phyloP scores from a whole-genome alignment of 2,113 vertebrate genomes.

The Onychostruthus taczanowskii region DNA sequence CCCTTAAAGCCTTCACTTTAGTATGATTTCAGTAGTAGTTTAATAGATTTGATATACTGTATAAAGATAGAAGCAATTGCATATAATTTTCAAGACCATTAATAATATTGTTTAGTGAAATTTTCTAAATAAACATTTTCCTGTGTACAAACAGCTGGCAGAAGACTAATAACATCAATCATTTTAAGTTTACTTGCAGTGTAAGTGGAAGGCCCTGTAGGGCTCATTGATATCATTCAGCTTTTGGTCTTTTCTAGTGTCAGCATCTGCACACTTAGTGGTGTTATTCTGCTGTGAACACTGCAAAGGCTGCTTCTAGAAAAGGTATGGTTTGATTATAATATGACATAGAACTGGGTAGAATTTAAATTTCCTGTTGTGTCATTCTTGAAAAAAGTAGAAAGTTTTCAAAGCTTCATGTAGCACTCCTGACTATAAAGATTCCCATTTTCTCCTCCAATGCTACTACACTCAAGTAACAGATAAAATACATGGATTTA shows the following conservation, averaged over 20 bases:
- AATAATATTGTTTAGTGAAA: not conserved
- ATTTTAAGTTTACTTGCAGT: not conserved
- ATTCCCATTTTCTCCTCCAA: not conserved
- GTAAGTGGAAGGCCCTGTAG: not conserved
- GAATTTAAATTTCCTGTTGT: not conserved
- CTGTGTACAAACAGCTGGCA: not conserved
- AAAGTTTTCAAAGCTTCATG: not conserved
- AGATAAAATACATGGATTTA: not conserved
- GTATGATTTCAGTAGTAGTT: not conserved
- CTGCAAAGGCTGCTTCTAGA: not conserved
- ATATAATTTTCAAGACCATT: not conserved
- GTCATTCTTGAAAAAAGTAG: not conserved
- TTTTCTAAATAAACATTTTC: not conserved
- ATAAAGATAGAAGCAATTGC: not conserved
- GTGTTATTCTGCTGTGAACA: not conserved
- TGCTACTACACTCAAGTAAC: not conserved
- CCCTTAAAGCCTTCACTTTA: not conserved
- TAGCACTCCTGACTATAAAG: not conserved
- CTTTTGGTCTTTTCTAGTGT: not conserved
- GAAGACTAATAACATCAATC: not conserved
- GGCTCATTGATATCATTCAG: not conserved
- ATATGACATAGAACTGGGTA: not conserved
- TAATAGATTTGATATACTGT: not conserved
- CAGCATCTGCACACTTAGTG: not conserved
- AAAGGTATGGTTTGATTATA: rapidly evolving